Conservation (phyloP, 1,140 invertebrate species). For the Cyclargus thomasi region DNA sequence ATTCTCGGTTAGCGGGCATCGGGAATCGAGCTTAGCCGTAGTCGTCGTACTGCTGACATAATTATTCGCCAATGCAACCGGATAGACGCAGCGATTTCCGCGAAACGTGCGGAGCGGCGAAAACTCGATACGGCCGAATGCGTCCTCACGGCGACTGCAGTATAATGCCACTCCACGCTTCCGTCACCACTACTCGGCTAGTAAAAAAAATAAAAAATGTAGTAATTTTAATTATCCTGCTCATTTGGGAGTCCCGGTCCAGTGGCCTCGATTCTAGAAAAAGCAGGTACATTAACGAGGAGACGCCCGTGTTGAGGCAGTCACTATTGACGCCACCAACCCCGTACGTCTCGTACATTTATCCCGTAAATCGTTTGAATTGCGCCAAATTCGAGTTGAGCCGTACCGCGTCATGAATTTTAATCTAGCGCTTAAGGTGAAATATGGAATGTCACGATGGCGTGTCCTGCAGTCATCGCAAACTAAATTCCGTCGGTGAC, state of each 20-base stretch:
- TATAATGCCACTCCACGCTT: constrained; percentile 36
- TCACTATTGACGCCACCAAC: constrained; percentile 68
- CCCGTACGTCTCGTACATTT: constrained; percentile 68
- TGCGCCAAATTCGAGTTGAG: background rate
- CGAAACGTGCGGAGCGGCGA: constrained; percentile 46
- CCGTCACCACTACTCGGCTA: background rate
- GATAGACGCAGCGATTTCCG: constrained; percentile 49
- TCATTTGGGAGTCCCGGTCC: constrained; percentile 66
- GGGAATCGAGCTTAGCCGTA: constrained; percentile 37
- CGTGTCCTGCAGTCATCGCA: background rate
- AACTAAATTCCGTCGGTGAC: constrained; percentile 21
- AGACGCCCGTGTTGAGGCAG: constrained; percentile 71
- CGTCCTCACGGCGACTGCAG: constrained; percentile 40
- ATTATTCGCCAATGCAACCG: constrained; percentile 54
- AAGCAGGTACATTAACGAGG: constrained; percentile 67
- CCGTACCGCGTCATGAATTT: background rate
- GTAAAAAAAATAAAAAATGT: constrained; percentile 16
- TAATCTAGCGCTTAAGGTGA: background rate
- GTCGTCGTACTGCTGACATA: constrained; percentile 58
- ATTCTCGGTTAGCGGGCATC: constrained; percentile 37
- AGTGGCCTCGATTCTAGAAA: constrained; percentile 68
- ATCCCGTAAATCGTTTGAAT: constrained; percentile 2
- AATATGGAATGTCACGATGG: constrained; percentile 8
- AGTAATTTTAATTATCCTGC: constrained; percentile 42
- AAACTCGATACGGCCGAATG: constrained; percentile 41